Base-by-base conservation (phyloP, 2,888 invertebrate genomes). In the Thumatha senex region DNA sequence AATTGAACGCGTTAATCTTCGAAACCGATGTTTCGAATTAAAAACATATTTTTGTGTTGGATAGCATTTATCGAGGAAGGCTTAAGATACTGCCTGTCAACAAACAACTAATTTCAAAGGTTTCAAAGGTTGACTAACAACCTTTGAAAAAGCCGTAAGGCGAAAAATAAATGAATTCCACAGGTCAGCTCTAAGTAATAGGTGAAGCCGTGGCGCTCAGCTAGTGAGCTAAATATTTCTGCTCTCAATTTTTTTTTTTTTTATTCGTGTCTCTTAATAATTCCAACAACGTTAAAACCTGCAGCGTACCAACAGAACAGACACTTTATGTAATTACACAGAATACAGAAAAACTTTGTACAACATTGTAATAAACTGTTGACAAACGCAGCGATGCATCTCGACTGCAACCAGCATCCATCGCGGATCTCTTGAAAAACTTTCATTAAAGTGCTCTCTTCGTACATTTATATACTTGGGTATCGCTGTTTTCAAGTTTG, bases 261-360 rank as follows among this genome's bases (percentile, higher is more conserved):
- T n/a, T n/a, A 15, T n/a, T 2, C 9, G 4, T 33, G 33, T 0
- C 9, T 43, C 34, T 8, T 13, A 34, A 12, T 12, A 43, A 24
- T 8, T 13, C n/a, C 10, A 18, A 10, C 9, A 44, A 29, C 35
- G 18, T 43, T 12, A 13, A 35, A 29, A 13, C 24, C 24, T 9
- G 9, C 13, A 35, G 13, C 34, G 24, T 10, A 35, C 35, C n/a
- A 38, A 51, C 42, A 55, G 50, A 36, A 60, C 61, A 58, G 62
- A 66, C 62, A 68, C 65, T 68, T 55, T 40, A 61, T 68, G 49
- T 68, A 66, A 66, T 66, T 57, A 59, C 59, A 48, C 30, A 10
- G 51, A 33, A 54, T 44, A 51, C 52, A 38, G 30, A 48, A 46
- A 40, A 48, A 36, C 42, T n/a, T 35, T 33, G 45, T 39, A 48